Evolutionary conservation across 2,113 vertebrate genomes (phyloP).

Genomic region (Vidua macroura): DNA sequence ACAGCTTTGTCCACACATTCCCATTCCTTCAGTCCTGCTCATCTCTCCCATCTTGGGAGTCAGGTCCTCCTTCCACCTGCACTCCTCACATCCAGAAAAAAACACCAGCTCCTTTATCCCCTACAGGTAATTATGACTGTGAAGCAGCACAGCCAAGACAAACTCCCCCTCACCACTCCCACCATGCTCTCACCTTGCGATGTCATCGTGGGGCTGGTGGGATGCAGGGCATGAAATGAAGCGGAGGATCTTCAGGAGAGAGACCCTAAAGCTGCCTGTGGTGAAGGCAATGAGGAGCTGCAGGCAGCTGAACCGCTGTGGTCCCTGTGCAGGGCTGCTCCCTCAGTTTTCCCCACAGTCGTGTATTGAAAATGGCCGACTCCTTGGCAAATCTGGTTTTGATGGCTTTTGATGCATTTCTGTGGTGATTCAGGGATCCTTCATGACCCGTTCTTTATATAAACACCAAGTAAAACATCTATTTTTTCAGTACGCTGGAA

Average conservation of each 20-base stretch:
- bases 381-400: background rate
- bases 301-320: background rate
- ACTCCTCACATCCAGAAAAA: rapidly evolving
- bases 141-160: background rate
- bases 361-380: rapidly evolving
- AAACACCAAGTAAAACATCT: background rate
- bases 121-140: rapidly evolving
- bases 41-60: background rate
- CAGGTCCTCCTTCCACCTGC: background rate
- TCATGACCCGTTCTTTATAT: background rate
- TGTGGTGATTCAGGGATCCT: background rate
- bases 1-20: rapidly evolving
- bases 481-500: background rate
- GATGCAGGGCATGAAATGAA: rapidly evolving
- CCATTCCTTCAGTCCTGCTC: rapidly evolving
- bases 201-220: rapidly evolving
- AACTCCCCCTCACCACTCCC: background rate
- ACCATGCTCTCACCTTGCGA: background rate
- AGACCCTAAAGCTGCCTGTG: background rate
- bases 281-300: background rate
- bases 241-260: background rate
- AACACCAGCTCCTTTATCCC: background rate
- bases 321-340: background rate
- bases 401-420: background rate
- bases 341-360: background rate